phyloP scores from a whole-genome alignment of 2,888 invertebrate genomes.

The Luffia ferchaultella region DNA sequence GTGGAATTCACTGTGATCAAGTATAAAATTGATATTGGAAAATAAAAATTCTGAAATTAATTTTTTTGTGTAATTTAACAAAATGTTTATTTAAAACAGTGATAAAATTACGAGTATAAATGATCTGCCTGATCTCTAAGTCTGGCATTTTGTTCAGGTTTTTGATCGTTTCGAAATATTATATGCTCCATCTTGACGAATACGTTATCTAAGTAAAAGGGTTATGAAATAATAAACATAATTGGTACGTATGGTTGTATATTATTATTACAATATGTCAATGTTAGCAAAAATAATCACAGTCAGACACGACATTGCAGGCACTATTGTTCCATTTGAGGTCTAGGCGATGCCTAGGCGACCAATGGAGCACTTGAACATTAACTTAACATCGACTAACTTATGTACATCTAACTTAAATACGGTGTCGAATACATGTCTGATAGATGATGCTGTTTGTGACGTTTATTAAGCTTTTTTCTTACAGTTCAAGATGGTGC shows the following conservation, averaged over 20 bases:
- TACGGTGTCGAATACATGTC: constrained; percentile 2
- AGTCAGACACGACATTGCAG: constrained; percentile 53
- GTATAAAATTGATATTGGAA: no score
- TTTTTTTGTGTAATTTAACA: no score
- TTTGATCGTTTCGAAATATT: no score
- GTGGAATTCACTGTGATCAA: no score
- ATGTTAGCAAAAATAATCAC: constrained; percentile 67
- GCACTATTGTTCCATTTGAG: constrained; percentile 13
- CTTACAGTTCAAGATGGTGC: no score
- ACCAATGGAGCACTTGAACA: constrained; percentile 8
- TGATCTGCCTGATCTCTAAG: no score
- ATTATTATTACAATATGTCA: constrained; percentile 65
- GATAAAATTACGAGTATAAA: no score
- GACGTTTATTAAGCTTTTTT: constrained; percentile 12
- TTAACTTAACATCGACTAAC: constrained; percentile 4
- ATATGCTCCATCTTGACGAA: no score
- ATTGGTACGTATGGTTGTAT: constrained; percentile 61
- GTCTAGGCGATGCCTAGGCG: constrained; percentile 14
- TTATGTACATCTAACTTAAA: constrained; percentile 5
- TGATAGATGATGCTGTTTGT: background rate
- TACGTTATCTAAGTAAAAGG: no score
- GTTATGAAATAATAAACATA: constrained; percentile 15
- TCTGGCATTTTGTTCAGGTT: no score
- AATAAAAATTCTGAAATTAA: no score
- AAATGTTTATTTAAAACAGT: no score